Base-by-base conservation (phyloP, 2,113 vertebrate species). In the Aphyosemion australe region DNA sequence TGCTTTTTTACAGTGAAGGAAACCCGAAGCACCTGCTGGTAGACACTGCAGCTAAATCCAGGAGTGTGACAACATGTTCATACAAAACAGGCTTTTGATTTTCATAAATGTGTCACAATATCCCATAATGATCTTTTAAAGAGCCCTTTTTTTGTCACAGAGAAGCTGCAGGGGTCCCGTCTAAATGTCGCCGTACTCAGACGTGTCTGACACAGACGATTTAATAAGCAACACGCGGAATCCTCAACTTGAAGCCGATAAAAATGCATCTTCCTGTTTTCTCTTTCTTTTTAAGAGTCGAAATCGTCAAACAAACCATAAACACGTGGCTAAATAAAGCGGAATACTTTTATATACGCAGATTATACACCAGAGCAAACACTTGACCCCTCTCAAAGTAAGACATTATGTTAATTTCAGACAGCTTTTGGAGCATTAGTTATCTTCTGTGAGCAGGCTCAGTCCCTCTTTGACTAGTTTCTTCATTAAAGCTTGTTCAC, bases 401-500 rank as follows among this genome's bases (percentile, higher is more conserved):
- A 57, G 31, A 72, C 12, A 39, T 63, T 39, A 11, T 21, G 26
- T 45, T 47, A 21, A 56, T 67, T 76, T 71, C 61, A 45, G 8
- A 66, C 43, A 26, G 50, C 37, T 13, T 71, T 67, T 66, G 4
- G 19, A 62, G 32, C 56, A 47, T 31, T 1, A 4, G 50, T 80
- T 87, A 88, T 87, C 83, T 71, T n/a, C 15, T 50, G 67, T 11
- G 19, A 45, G 79, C 88, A 89, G 88, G 32, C 76, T 48, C 59
- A 0, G 37, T 19, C 69, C 57, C 70, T 9, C 41, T 63, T 80
- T 77, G 69, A 72, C 48, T 69, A 65, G 76, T 84, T 74, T 82
- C 75, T 65, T 53, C 1, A 56, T 61, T 79, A 19, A 72, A 74
- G 61, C 72, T 63, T 42, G 16, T 68, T 64, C 52, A 39, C 1